phyloP scores from a whole-genome alignment of 2,797 vertebrate genomes.

The Vultur gryphus region DNA sequence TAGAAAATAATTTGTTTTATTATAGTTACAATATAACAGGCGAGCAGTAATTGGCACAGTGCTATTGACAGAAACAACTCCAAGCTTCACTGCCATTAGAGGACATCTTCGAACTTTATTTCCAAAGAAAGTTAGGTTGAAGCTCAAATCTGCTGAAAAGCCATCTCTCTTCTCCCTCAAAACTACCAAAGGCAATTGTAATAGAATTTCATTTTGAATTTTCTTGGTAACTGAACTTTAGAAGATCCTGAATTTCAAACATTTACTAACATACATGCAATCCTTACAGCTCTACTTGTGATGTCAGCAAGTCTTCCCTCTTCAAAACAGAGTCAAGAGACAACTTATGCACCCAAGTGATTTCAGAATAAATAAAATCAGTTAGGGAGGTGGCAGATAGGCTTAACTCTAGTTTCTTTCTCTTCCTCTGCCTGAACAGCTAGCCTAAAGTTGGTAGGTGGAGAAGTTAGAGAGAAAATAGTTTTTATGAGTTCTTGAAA shows the following conservation, averaged over 20 bases:
- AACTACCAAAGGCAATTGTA: background rate
- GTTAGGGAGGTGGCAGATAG: background rate
- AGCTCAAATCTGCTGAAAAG: background rate
- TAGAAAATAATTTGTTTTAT: fast-evolving
- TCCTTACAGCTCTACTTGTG: background rate
- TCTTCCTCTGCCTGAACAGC: background rate
- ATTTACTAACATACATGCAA: background rate
- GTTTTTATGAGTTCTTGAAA: background rate
- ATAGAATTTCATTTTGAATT: background rate
- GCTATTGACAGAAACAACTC: background rate
- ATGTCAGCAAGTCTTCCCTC: background rate
- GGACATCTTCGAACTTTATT: background rate
- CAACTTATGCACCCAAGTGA: background rate
- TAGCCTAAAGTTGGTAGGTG: background rate
- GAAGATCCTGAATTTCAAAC: background rate
- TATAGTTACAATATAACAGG: background rate
- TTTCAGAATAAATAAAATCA: background rate
- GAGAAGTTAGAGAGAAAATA: background rate
- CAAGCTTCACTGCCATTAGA: background rate
- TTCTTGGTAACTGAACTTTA: background rate
- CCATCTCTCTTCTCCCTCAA: background rate
- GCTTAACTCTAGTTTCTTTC: background rate
- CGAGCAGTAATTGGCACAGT: background rate
- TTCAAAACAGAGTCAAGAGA: background rate
- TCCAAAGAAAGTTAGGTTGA: background rate